Conservation (phyloP, 2,888 invertebrate genomes). For the Agonopterix heracliana region DNA sequence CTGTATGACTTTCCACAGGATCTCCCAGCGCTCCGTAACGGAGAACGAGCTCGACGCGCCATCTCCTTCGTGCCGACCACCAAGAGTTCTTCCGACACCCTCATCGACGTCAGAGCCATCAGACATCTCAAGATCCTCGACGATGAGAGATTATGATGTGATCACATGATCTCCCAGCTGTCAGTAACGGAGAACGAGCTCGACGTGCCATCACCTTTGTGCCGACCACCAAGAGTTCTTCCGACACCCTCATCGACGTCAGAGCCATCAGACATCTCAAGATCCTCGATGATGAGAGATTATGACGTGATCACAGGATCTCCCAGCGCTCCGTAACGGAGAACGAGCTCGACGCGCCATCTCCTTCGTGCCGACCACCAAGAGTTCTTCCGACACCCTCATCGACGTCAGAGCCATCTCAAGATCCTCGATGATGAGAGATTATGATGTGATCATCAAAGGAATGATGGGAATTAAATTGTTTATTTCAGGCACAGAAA, state of each 20-base stretch:
- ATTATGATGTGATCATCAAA: conserved; percentile 18
- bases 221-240: conserved; percentile 77
- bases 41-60: conserved; percentile 79
- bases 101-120: conserved; percentile 62
- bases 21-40: conserved; percentile 73
- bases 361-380: conserved; percentile 82
- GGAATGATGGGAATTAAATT: background rate
- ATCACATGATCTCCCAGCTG: conserved; percentile 67
- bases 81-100: conserved; percentile 67
- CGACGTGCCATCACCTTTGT: conserved; percentile 82
- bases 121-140: conserved; percentile 55
- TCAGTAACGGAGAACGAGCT: conserved; percentile 77
- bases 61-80: conserved; percentile 83
- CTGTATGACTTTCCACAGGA: conserved; percentile 39
- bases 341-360: conserved; percentile 80
- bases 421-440: conserved; percentile 55
- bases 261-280: conserved; percentile 58
- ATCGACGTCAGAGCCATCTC: conserved; percentile 60
- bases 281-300: conserved; percentile 50
- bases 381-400: conserved; percentile 68
- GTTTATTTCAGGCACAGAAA: no score
- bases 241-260: conserved; percentile 66
- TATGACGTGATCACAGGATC: conserved; percentile 46
- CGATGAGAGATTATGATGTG: conserved; percentile 40
- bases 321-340: conserved; percentile 74